Percentiles rank a stretch among this genome's conserved stretches.
phyloP scores from a whole-genome alignment of 2,888 invertebrate species.

The Gymnosoma rotundatum region DNA sequence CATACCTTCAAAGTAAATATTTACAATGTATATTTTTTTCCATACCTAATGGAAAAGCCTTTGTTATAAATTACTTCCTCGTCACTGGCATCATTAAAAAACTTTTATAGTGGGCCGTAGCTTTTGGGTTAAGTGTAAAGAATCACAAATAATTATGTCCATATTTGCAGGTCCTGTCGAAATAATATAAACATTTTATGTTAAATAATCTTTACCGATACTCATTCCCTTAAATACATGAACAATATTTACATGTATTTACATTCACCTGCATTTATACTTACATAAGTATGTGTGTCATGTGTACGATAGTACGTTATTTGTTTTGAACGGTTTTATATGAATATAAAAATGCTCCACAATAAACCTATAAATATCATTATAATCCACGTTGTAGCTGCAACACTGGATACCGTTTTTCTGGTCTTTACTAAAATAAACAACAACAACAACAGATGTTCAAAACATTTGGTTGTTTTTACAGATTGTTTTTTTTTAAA shows the following conservation, averaged over 20 bases:
- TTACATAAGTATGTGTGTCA: neutral
- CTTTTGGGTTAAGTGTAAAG: conserved; percentile 15
- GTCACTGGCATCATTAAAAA: no score
- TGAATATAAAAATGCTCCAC: conserved; percentile 22
- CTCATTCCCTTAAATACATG: neutral
- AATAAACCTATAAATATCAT: conserved; percentile 64
- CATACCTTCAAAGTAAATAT: no score
- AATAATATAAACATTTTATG: conserved; percentile 53
- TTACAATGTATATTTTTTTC: no score
- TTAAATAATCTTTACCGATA: conserved; percentile 36
- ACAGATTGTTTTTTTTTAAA: conserved; percentile 58
- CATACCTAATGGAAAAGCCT: no score
- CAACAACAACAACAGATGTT: conserved; percentile 62
- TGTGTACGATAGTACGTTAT: neutral
- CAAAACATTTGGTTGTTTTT: conserved; percentile 41
- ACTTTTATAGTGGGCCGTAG: neutral
- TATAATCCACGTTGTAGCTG: conserved; percentile 52
- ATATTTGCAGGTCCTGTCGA: conserved; percentile 29
- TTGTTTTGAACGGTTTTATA: conserved; percentile 24
- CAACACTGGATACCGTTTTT: conserved; percentile 23
- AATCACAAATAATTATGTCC: conserved; percentile 49
- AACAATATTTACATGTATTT: neutral
- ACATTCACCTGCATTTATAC: neutral
- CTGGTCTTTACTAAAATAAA: conserved; percentile 38
- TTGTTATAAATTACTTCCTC: no score